Conservation (phyloP, 2,888 invertebrate genomes). For the Eupsilia transversa region DNA sequence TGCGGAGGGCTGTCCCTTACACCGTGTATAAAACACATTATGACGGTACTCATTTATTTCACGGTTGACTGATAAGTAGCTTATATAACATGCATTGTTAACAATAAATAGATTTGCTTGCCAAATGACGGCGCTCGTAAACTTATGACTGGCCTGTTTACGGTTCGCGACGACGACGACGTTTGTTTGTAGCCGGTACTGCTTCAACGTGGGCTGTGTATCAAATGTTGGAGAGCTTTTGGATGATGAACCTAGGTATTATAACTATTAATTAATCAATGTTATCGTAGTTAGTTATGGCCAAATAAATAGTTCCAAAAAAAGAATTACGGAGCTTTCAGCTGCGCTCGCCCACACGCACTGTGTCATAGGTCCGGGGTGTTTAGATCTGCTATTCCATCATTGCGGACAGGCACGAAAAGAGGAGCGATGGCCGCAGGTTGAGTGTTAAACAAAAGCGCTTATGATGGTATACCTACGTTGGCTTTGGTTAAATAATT, state of each 20-base stretch:
- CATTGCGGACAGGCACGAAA: not conserved
- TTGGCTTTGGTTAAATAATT: no score
- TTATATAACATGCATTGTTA: conserved; percentile 57
- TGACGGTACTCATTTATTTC: conserved; percentile 31
- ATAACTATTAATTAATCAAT: not conserved
- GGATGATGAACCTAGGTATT: not conserved
- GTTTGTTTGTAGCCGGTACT: conserved; percentile 29
- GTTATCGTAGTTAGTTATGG: not conserved
- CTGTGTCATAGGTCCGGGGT: not conserved
- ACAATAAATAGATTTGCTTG: conserved; percentile 66
- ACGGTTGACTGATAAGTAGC: conserved; percentile 45
- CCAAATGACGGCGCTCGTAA: conserved; percentile 59
- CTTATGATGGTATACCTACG: no score
- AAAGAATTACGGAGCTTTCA: not conserved
- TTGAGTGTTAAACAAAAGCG: no score
- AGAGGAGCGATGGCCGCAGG: no score
- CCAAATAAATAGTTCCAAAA: not conserved
- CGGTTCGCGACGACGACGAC: conserved; percentile 9
- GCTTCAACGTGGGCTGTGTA: conserved; percentile 13
- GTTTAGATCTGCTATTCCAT: not conserved
- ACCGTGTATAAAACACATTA: conserved; percentile 10
- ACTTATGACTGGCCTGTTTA: conserved; percentile 48
- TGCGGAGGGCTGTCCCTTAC: no score
- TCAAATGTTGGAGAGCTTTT: not conserved
- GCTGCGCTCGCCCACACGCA: not conserved